These are phyloP conservation scores for Cacoxenus indagator DNA, from an alignment of 2,888 invertebrate species.

Conservation along the genomic window DNA sequence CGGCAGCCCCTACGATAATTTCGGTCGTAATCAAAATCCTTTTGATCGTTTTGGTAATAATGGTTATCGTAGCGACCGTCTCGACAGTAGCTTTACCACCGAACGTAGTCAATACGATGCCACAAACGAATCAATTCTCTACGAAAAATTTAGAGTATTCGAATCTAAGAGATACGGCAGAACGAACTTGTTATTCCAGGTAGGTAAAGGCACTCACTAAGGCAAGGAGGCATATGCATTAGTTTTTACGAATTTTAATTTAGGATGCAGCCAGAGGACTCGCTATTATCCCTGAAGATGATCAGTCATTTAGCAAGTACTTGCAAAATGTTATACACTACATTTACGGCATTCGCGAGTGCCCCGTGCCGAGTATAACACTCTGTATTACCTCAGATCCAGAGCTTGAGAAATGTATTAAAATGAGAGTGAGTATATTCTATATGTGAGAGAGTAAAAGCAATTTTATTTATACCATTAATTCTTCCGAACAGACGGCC, in stretches of 20 bases:
- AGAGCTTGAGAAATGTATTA: conserved; percentile 91
- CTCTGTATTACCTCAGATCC: conserved; percentile 92
- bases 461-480: background rate
- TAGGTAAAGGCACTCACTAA: conserved; percentile 60
- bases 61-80: conserved; percentile 55
- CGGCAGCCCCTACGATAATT: conserved; percentile 42
- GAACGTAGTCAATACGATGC: conserved; percentile 53
- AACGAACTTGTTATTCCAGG: conserved; percentile 85
- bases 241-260: conserved; percentile 13
- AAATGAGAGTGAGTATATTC: conserved; percentile 81
- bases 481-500: conserved; percentile 86
- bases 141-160: conserved; percentile 81
- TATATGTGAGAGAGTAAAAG: too few species aligned
- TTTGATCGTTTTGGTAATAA: conserved; percentile 45
- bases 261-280: conserved; percentile 83
- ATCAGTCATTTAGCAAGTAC: conserved; percentile 83
- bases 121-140: conserved; percentile 55
- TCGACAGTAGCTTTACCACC: conserved; percentile 65
- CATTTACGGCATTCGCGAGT: conserved; percentile 82
- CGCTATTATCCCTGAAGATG: conserved; percentile 77
- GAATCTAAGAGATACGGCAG: conserved; percentile 79
- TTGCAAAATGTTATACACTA: conserved; percentile 78
- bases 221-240: too few species aligned
- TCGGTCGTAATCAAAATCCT: conserved; percentile 38
- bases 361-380: conserved; percentile 87